Percentiles rank a stretch among this genome's conserved stretches.
phyloP scores from a whole-genome alignment of 2,113 vertebrate species.

The Embiotoca jacksoni region DNA sequence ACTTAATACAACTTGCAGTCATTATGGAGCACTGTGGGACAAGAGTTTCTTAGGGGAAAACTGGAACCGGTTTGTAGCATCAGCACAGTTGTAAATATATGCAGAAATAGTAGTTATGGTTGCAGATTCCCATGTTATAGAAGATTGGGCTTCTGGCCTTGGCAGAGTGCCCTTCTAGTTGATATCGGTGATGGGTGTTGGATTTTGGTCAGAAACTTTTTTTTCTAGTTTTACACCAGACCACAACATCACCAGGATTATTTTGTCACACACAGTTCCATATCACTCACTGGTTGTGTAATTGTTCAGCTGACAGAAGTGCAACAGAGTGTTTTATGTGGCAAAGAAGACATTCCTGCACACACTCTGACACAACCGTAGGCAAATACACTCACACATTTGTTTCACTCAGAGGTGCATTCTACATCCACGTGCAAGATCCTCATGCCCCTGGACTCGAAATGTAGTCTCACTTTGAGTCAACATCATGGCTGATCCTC shows the following conservation, averaged over 20 bases:
- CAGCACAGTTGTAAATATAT: too few species aligned
- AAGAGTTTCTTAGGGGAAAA: too few species aligned
- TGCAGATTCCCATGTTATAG: too few species aligned
- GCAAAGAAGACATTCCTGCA: background rate
- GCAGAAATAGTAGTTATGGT: too few species aligned
- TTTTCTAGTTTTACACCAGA: background rate
- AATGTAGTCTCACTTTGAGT: constrained; percentile 25
- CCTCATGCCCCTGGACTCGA: background rate
- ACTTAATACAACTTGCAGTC: too few species aligned
- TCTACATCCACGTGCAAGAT: constrained; percentile 51
- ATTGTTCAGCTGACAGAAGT: background rate
- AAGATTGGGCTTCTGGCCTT: too few species aligned
- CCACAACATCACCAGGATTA: background rate
- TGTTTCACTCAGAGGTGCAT: constrained; percentile 44
- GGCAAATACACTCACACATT: background rate
- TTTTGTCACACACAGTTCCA: background rate
- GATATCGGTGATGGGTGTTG: too few species aligned
- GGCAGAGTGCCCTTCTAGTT: too few species aligned
- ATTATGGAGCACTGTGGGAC: too few species aligned
- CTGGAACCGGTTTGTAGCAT: too few species aligned
- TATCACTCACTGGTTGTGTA: background rate
- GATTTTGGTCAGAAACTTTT: background rate
- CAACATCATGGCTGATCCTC: constrained; percentile 13
- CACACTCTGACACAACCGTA: background rate
- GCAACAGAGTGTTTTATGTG: background rate